phyloP scores from a whole-genome alignment of 2,888 invertebrate species.

The Hirtodrosophila histrioides region DNA sequence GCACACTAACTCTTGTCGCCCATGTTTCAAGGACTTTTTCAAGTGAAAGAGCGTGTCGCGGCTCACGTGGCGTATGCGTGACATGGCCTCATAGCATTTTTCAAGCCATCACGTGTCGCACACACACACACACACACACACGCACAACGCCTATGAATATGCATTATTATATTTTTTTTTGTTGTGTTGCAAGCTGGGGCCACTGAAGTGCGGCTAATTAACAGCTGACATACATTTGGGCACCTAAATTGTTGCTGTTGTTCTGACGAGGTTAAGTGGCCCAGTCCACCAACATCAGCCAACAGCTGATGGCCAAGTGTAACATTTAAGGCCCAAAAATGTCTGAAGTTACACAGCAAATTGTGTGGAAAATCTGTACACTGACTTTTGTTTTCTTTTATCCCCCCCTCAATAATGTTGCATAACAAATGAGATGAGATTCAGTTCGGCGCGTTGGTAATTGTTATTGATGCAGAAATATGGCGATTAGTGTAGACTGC shows the following conservation, averaged over 20 bases:
- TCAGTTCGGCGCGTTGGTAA: constrained; percentile 42
- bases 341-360: constrained; percentile 52
- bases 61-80: constrained; percentile 66
- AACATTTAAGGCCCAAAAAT: constrained; percentile 24
- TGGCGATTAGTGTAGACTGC: constrained; percentile 60
- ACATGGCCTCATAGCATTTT: constrained; percentile 49
- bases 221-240: constrained; percentile 66
- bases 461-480: constrained; percentile 72
- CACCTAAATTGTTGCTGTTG: constrained; percentile 36
- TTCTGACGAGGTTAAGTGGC: constrained; percentile 48
- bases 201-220: constrained; percentile 60
- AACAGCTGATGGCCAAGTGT: constrained; percentile 5
- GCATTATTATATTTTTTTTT: constrained; percentile 39
- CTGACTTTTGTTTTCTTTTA: constrained; percentile 11
- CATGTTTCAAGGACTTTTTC: constrained; percentile 59
- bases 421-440: constrained; percentile 59
- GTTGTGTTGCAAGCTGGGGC: constrained; percentile 17
- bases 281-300: constrained; percentile 9
- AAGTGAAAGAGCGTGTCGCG: constrained; percentile 48
- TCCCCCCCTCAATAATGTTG: constrained; percentile 20
- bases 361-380: constrained; percentile 55
- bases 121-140: constrained; percentile 17
- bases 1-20: constrained; percentile 8
- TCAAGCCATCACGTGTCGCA: constrained; percentile 28
- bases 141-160: constrained; percentile 56